A percentile compares a stretch with the other conserved stretches of the same genome.
phyloP scores from a whole-genome alignment of 2,888 invertebrate genomes.

The Lycaena phlaeas region DNA sequence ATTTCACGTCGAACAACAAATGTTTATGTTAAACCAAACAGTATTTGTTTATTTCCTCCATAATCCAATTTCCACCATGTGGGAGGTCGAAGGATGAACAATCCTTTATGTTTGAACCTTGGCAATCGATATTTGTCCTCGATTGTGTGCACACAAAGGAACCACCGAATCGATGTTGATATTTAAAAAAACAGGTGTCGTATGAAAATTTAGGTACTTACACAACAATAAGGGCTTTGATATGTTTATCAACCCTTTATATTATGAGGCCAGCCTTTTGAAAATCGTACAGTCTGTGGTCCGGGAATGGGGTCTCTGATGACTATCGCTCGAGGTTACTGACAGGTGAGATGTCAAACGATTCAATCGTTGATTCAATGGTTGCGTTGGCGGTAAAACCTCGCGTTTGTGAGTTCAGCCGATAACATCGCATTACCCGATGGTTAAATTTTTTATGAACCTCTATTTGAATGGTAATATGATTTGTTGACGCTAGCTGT shows the following conservation, averaged over 20 bases:
- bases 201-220: constrained; percentile 29
- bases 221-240: constrained; percentile 44
- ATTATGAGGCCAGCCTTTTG: constrained; percentile 49
- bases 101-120: constrained; percentile 37
- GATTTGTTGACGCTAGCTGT: constrained; percentile 22
- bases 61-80: too few relatives aligned
- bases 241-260: constrained; percentile 69
- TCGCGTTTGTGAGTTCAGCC: constrained; percentile 44
- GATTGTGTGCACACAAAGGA: constrained; percentile 53
- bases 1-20: too few relatives aligned
- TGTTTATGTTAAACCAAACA: too few relatives aligned
- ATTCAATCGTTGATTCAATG: too few relatives aligned
- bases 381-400: constrained; percentile 33
- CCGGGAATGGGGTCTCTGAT: constrained; percentile 55
- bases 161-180: constrained; percentile 41
- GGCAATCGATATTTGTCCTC: constrained; percentile 58
- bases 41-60: too few relatives aligned
- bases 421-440: constrained; percentile 40
- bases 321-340: constrained; percentile 60
- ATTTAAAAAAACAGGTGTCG: constrained; percentile 62
- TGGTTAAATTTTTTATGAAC: constrained; percentile 22
- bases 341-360: constrained; percentile 70
- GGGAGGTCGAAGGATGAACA: constrained; percentile 7
- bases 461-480: constrained; percentile 18
- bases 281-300: constrained; percentile 46